phyloP scores from a whole-genome alignment of 2,113 vertebrate genomes.

The Grantiella picta region DNA sequence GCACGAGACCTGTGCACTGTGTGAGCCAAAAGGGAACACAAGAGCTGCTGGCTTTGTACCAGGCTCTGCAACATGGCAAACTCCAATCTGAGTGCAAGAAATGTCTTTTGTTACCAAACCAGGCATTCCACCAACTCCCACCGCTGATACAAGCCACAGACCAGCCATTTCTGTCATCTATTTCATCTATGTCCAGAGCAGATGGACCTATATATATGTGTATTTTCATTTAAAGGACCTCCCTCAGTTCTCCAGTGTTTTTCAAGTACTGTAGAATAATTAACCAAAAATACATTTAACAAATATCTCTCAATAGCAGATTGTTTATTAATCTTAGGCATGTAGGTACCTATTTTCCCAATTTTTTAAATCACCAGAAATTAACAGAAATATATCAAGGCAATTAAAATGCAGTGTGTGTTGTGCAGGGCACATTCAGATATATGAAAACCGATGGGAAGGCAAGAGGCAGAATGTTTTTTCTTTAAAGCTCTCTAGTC shows the following conservation, averaged over 20 bases:
- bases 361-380: neutral
- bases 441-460: neutral
- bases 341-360: neutral
- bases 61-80: neutral
- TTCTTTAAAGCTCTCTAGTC: neutral
- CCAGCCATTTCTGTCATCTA: neutral
- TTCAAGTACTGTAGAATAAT: neutral
- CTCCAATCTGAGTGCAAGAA: neutral
- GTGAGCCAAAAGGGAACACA: neutral
- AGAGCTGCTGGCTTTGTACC: neutral
- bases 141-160: neutral
- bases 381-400: neutral
- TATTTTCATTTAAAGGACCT: neutral
- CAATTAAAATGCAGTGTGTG: neutral
- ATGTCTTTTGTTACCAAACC: neutral
- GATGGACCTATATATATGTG: neutral
- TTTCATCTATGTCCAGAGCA: neutral
- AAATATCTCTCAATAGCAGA: neutral
- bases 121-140: neutral
- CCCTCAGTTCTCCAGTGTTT: neutral
- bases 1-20: neutral
- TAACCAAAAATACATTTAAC: neutral
- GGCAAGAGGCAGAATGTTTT: neutral
- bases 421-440: neutral
- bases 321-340: neutral